phyloP scores from a whole-genome alignment of 2,113 vertebrate species.

The Centrocercus urophasianus region DNA sequence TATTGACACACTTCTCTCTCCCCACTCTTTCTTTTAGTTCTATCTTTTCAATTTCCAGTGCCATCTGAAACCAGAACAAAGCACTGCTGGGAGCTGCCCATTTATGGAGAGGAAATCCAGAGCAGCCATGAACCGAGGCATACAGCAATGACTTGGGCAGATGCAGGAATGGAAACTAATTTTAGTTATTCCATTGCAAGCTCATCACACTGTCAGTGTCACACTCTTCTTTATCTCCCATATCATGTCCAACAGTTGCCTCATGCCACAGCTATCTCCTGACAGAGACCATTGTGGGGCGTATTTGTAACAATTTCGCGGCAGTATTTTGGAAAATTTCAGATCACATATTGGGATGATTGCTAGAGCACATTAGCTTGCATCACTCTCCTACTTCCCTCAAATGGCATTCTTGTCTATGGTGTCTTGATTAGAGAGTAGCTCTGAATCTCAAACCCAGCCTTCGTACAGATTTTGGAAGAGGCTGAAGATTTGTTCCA shows the following conservation, averaged over 20 bases:
- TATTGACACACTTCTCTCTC: rapidly evolving
- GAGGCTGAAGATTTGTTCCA: neutral
- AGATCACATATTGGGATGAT: neutral
- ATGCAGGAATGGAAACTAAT: slow-evolving; percentile 68
- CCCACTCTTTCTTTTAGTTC: neutral
- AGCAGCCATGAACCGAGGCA: neutral
- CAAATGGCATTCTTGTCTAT: rapidly evolving
- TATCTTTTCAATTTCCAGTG: neutral
- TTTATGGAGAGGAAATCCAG: slow-evolving; percentile 64
- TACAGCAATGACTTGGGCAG: slow-evolving; percentile 6
- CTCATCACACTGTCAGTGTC: slow-evolving; percentile 73
- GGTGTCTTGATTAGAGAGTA: neutral
- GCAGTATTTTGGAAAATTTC: slow-evolving; percentile 30
- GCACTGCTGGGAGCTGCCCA: slow-evolving; percentile 32
- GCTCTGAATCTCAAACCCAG: neutral
- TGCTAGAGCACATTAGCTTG: neutral
- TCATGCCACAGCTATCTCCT: slow-evolving; percentile 58
- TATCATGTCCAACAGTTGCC: slow-evolving; percentile 46
- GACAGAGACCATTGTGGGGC: neutral
- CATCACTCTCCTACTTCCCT: neutral
- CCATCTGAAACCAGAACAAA: neutral
- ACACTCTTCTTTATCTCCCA: slow-evolving; percentile 68
- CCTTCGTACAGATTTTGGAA: neutral
- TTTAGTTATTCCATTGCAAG: slow-evolving; percentile 66
- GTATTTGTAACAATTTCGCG: slow-evolving; percentile 44